Base-by-base conservation (phyloP, 2,113 vertebrate genomes). In the Pica pica region DNA sequence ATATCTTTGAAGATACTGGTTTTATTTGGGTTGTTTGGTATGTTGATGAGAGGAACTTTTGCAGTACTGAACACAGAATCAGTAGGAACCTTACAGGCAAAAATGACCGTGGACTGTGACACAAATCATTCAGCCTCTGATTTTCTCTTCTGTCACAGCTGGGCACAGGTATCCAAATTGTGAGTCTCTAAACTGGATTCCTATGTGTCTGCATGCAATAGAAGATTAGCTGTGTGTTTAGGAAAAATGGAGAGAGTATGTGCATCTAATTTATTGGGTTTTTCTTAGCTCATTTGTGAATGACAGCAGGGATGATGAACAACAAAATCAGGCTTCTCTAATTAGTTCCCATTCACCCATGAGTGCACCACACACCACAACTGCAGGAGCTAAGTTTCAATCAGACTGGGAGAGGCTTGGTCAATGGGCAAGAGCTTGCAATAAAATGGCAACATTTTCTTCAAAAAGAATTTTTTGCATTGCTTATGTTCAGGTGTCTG, bases 261-360 rank as follows among this genome's bases (percentile, higher is more conserved):
- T 71, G 39, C 28, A 23, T 61, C 49, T 86, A 53, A 60, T 82
- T 89, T 92, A 83, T 73, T 91, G 63, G 46, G 17, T 68, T 89
- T 85, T 79, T 91, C 74, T 85, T 56, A 74, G 64, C 37, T 94
- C 35, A 16, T 50, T 87, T 95, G 71, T 91, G 67, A 95, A 95
- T 93, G 50, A 79, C 39, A 67, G 74, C 87, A 90, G 90, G 74
- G n/a, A n/a, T 18, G 22, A 81, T 61, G 80, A 91, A 73, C 53
- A 92, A 85, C 57, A 92, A 86, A 89, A 57, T 75, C 73, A 59
- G 65, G 50, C 41, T 86, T 82, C 78, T 93, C 82, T 83, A 78
- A 75, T 90, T 60, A 35, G 44, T 28, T 64, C 80, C n/a, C 1
- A 0, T 86, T 94, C 42, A 67, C 26, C 31, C 59, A 53, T 1